phyloP scores from a whole-genome alignment of 1,140 invertebrate species.

The Tribolium castaneum region DNA sequence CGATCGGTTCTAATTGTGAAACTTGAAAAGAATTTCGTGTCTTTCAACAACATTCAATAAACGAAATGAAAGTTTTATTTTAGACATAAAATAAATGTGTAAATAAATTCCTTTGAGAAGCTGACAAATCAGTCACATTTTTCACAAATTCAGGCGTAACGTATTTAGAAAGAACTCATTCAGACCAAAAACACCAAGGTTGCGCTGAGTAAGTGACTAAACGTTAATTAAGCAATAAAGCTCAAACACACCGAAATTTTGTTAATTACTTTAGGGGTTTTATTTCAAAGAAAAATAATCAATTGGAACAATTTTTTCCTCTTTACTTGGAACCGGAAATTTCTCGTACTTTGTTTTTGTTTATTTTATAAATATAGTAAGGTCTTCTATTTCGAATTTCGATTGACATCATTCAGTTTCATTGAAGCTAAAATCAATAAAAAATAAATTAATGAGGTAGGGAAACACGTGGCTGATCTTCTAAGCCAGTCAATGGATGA shows the following conservation, averaged over 20 bases:
- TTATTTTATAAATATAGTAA: neutral
- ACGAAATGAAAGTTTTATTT: neutral
- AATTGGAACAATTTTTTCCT: neutral
- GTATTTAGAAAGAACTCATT: slow-evolving; percentile 14
- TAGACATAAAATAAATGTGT: neutral
- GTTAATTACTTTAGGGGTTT: slow-evolving; percentile 9
- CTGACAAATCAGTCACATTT: neutral
- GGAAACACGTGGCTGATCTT: neutral
- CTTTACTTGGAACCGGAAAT: neutral
- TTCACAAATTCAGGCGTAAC: neutral
- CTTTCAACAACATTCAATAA: neutral
- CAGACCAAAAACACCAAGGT: slow-evolving; percentile 18
- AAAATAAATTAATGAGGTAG: neutral
- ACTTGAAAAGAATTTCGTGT: neutral
- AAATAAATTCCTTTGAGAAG: neutral
- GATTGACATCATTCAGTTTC: neutral
- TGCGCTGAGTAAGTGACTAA: neutral
- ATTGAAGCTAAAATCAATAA: neutral
- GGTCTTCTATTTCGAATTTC: neutral
- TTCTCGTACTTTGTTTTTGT: neutral
- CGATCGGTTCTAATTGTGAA: neutral
- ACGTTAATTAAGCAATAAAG: neutral
- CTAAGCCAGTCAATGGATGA: neutral
- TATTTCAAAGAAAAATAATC: neutral
- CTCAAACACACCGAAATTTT: neutral